Evolutionary conservation across 2,888 invertebrate species (phyloP), one percentile per base, ranked within the genome.

Genomic region (Hyposoter dolosus): DNA sequence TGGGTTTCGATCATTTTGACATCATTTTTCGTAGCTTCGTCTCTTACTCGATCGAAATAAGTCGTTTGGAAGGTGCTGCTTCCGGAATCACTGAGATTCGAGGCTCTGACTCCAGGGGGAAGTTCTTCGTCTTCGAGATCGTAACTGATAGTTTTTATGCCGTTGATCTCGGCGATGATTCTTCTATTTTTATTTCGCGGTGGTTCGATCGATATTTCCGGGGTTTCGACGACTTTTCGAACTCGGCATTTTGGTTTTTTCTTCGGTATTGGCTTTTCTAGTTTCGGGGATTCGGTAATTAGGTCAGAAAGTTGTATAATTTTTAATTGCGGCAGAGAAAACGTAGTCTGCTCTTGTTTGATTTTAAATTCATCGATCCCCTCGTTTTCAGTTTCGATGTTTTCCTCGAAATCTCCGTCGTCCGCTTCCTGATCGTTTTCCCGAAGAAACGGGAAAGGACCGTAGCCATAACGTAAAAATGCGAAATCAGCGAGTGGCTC

Each of bases 141-240:
- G 75, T 90, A 91, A 84, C 86, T 92, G 23, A 90, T 69, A 9
- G 93, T 92, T 43, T 76, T 90, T 0, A 88, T 80, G 5, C 90
- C 91, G 47, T 91, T 88, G 81, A 91, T 85, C 7, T 91, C 88
- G 60, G 86, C 87, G 19, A 91, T 50, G 10, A 90, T 90, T 76
- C 71, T 83, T 9, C 23, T 75, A 1, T 65, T 47, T 56, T 65
- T 79, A 9, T 63, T 85, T 32, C 71, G 45, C 12, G 43, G 19
- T 12, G 35, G 23, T 9, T 63, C 47, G 5, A 23, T 50, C 60
- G 47, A 15, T 12, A 35, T 19, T 19, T 84, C 72, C 12, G 12
- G 15, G 32, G 12, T n/a, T 63, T n/a, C 17, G 9, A 12, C 28
- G 56, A 10, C 9, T 7, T 23, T 65, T 50, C 4, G 32, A 6